phyloP scores from a whole-genome alignment of 2,797 vertebrate species.

The Limosa lapponica region DNA sequence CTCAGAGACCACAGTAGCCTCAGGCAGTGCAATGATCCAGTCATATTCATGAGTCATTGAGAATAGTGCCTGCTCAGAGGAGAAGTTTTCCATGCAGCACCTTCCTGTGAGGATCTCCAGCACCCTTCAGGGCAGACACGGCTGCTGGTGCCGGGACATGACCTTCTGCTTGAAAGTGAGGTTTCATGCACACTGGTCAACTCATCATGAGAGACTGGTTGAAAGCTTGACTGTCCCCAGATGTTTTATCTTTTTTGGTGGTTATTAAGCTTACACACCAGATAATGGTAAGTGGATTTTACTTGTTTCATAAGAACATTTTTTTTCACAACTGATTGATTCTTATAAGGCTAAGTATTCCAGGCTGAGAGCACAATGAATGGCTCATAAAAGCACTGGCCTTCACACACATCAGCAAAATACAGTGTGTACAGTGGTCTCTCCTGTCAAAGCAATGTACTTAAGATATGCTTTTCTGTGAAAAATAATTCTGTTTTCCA shows the following conservation, averaged over 20 bases:
- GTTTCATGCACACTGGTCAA: background rate
- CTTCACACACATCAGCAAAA: background rate
- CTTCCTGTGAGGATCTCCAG: background rate
- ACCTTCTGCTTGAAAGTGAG: background rate
- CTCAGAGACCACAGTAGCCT: background rate
- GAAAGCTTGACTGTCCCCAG: background rate
- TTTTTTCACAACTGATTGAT: background rate
- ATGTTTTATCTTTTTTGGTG: background rate
- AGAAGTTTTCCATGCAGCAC: background rate
- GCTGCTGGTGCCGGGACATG: background rate
- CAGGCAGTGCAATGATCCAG: accelerated
- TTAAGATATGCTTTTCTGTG: background rate
- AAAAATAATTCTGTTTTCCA: background rate
- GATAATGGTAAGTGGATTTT: background rate
- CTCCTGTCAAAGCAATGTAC: background rate
- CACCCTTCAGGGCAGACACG: background rate
- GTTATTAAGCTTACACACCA: background rate
- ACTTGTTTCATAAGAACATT: background rate
- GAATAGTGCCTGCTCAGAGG: background rate
- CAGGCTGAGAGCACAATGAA: background rate
- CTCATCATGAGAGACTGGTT: background rate
- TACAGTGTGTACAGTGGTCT: background rate
- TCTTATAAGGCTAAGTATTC: background rate
- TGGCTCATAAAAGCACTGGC: background rate
- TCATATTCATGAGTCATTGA: background rate